Conservation (phyloP, 2,113 vertebrate species). For the Piaya cayana region DNA sequence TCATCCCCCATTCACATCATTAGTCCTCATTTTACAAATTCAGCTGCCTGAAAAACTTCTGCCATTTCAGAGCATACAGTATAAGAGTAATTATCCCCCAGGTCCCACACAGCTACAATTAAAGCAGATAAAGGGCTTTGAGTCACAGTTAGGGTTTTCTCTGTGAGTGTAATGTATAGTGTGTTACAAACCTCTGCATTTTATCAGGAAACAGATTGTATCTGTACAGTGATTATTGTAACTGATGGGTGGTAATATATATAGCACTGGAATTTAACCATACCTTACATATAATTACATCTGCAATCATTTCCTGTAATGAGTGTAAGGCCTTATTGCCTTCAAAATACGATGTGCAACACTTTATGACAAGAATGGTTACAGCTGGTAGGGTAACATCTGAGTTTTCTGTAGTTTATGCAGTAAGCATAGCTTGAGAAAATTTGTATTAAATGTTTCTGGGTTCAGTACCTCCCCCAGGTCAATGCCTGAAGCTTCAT, state of each 20-base stretch:
- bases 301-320: constrained; percentile 14
- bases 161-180: background rate
- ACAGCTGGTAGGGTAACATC: background rate
- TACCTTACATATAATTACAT: background rate
- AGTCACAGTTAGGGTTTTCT: background rate
- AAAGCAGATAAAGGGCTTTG: background rate
- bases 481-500: background rate
- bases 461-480: background rate
- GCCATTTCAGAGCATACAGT: background rate
- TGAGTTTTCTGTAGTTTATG: background rate
- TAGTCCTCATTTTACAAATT: background rate
- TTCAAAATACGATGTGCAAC: background rate
- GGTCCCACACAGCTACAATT: background rate
- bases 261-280: background rate
- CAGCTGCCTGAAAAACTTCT: background rate
- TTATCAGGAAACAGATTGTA: constrained; percentile 17
- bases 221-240: background rate
- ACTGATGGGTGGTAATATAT: background rate
- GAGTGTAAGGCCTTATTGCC: background rate
- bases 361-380: background rate
- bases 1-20: background rate
- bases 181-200: background rate
- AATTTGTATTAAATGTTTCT: background rate
- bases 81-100: background rate
- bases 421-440: background rate